A percentile compares a stretch with the other conserved stretches of the same genome.
Conservation (phyloP, 2,888 invertebrate genomes). For the Rambutsinella grinnellia region DNA sequence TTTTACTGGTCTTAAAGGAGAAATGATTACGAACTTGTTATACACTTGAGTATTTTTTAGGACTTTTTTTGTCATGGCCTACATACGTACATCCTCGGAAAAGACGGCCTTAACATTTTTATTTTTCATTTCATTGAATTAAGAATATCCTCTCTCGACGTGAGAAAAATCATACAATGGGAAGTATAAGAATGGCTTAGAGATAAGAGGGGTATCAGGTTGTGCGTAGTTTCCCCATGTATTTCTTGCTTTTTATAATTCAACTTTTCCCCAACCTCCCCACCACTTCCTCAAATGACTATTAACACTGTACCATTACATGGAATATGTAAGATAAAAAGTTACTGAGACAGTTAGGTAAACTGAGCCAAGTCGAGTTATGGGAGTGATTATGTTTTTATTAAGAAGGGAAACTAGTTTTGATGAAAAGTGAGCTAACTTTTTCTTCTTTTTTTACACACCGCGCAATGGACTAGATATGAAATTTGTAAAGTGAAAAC, state of each 20-base stretch:
- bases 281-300: too few species aligned
- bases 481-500: not conserved
- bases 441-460: not conserved
- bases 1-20: not conserved
- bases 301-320: not conserved
- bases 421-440: not conserved
- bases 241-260: too few species aligned
- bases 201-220: too few species aligned
- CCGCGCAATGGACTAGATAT: not conserved
- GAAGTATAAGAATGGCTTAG: too few species aligned
- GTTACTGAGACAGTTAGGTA: not conserved
- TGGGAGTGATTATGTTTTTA: not conserved
- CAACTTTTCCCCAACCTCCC: too few species aligned
- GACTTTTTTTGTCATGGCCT: not conserved
- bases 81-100: not conserved
- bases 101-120: conserved; percentile 14
- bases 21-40: not conserved
- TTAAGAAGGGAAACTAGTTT: conserved; percentile 6
- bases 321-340: not conserved
- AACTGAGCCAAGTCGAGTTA: too few species aligned
- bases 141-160: not conserved
- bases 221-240: too few species aligned
- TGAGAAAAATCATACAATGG: too few species aligned
- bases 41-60: not conserved
- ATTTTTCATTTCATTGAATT: conserved; percentile 21